Base-by-base conservation (phyloP, 2,888 invertebrate genomes). In the Andrena marginata region DNA sequence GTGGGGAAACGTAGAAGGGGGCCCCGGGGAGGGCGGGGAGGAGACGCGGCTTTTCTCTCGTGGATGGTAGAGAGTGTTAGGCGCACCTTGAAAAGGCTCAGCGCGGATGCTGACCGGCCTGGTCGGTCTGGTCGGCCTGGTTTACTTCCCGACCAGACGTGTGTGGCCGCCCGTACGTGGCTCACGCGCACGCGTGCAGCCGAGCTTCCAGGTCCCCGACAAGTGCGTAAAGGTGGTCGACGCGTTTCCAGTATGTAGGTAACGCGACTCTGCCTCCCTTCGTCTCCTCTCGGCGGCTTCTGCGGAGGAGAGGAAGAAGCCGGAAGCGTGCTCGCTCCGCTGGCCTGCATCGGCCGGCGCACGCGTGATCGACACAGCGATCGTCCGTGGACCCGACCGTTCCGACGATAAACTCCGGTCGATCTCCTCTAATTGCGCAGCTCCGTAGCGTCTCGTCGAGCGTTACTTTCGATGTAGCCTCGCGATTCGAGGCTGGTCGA, bases 61-160 rank as follows among this genome's bases (percentile, higher is more conserved):
- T 82, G 77, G 85, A 90, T 84, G 91, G 89, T 92, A 91, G 92
- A 92, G 92, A 93, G 93, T 93, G 92, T 92, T 92, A 92, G 92
- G 92, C 91, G 89, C 88, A 88, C 87, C 90, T 87, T 89, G 88
- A 88, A 91, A 90, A 87, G 89, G 74, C 89, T 68, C 80, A 75
- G 88, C 90, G 89, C 91, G 93, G 93, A 93, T 93, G 93, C 93
- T 93, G 93, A 88, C 87, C 86, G 89, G 91, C 90, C 89, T 90
- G 92, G 89, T 86, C 90, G 91, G 33, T 92, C 93, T 92, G 93
- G 92, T 82, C 89, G 87, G 83, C 88, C 88, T 88, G 88, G 88
- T 88, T 88, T 88, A 88, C 88, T 88, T 88, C 84, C 75, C 74
- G 51, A 42, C 42, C 69, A 70, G 69, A 48, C 77, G 73, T 82